A percentile compares a stretch with the other conserved stretches of the same genome.
These are phyloP conservation scores for Enteromius thamalakanensis DNA, from an alignment of 2,797 vertebrate species.

Conservation along the genomic window DNA sequence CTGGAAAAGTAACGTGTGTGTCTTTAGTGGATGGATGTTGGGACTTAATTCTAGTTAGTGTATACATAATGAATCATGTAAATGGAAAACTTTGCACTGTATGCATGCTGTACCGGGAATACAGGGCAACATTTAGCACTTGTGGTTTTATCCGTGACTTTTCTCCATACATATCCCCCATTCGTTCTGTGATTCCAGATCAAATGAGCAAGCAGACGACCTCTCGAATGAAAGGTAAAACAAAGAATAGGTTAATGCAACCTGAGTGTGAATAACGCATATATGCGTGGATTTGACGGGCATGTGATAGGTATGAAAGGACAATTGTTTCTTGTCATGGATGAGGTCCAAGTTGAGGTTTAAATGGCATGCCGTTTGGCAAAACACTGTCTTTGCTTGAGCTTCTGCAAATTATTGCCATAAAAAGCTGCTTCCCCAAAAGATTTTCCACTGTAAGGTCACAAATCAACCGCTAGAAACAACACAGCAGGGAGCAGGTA, in stretches of 20 bases:
- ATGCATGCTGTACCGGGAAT: background rate
- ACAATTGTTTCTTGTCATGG: slow-evolving; percentile 47
- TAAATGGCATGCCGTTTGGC: slow-evolving; percentile 55
- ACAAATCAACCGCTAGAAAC: slow-evolving; percentile 45
- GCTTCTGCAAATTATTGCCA: slow-evolving; percentile 54
- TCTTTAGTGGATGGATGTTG: slow-evolving; percentile 48
- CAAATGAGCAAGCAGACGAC: slow-evolving; percentile 68
- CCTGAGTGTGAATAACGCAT: slow-evolving; percentile 42
- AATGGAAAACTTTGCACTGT: slow-evolving; percentile 6
- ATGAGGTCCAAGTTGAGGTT: slow-evolving; percentile 40
- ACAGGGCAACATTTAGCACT: background rate
- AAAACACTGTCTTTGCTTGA: slow-evolving; percentile 48
- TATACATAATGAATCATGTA: background rate
- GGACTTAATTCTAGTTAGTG: background rate
- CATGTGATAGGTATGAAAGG: slow-evolving; percentile 59
- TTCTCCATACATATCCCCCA: slow-evolving; percentile 60
- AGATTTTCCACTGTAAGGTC: slow-evolving; percentile 63
- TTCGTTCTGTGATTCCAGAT: slow-evolving; percentile 77
- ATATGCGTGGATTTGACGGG: slow-evolving; percentile 45
- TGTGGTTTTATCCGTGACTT: slow-evolving; percentile 32
- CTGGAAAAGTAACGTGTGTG: slow-evolving; percentile 18
- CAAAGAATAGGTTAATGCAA: slow-evolving; percentile 51
- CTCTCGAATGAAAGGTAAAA: slow-evolving; percentile 73
- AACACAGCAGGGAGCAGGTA: slow-evolving; percentile 48
- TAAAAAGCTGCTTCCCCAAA: slow-evolving; percentile 56